A percentile compares a stretch with the other conserved stretches of the same genome.
Evolutionary conservation across 2,888 invertebrate genomes (phyloP).

Genomic region (Matsumyia berberina): DNA sequence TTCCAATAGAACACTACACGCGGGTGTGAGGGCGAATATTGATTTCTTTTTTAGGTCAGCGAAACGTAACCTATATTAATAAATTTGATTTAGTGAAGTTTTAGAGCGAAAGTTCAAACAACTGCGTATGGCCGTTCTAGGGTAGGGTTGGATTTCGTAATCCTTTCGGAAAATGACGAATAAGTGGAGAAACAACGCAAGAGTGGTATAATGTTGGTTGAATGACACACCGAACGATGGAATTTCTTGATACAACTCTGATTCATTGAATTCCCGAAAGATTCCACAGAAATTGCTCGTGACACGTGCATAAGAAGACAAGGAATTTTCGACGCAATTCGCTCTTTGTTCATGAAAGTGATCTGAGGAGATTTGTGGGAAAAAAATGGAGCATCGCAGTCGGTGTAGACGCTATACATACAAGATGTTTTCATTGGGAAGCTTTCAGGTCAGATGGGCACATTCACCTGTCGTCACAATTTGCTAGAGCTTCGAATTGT

Average conservation of each 20-base stretch:
- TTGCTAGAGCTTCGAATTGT: too few relatives aligned
- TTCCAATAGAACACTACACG: conserved; percentile 26
- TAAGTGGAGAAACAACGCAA: neutral
- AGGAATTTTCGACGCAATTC: neutral
- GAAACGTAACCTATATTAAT: conserved; percentile 46
- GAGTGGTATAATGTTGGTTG: conserved; percentile 11
- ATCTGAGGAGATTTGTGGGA: too few relatives aligned
- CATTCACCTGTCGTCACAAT: too few relatives aligned
- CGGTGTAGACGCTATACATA: too few relatives aligned
- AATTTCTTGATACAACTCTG: neutral
- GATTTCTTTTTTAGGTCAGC: conserved; percentile 51
- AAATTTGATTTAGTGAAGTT: conserved; percentile 52
- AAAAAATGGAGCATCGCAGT: too few relatives aligned
- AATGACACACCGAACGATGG: conserved; percentile 15
- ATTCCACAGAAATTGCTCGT: neutral
- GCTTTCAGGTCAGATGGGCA: too few relatives aligned
- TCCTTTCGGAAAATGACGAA: neutral
- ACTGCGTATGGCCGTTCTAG: conserved; percentile 6
- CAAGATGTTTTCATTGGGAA: too few relatives aligned
- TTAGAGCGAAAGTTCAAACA: conserved; percentile 24
- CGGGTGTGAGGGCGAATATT: conserved; percentile 44
- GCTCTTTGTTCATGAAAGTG: too few relatives aligned
- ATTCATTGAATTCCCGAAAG: conserved; percentile 22
- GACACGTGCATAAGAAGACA: neutral
- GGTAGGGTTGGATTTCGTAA: conserved; percentile 5